phyloP scores from a whole-genome alignment of 2,797 vertebrate species.

The Sylvilagus floridanus region DNA sequence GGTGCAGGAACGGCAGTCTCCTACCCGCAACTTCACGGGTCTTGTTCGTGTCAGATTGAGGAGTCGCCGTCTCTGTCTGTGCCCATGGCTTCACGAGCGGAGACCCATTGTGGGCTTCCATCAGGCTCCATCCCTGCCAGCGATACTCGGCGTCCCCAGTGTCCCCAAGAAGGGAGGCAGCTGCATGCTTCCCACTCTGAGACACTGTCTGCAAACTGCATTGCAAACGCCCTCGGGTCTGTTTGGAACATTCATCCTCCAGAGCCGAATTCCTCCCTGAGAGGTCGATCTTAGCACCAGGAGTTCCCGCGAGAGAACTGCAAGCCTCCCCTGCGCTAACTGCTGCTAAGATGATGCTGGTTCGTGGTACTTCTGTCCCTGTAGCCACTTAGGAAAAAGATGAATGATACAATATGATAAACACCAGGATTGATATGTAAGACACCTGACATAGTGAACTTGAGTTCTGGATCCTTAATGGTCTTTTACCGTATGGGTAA shows the following conservation, averaged over 20 bases:
- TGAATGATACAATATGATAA: neutral
- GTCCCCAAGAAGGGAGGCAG: neutral
- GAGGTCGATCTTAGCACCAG: neutral
- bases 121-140: fast-evolving
- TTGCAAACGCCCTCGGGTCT: fast-evolving
- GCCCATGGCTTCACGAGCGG: neutral
- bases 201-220: neutral
- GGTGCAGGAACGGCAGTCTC: fast-evolving
- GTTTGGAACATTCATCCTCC: fast-evolving
- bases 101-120: no score
- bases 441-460: neutral
- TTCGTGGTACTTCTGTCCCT: neutral
- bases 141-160: no score
- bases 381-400: neutral
- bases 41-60: neutral
- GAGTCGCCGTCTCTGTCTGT: neutral
- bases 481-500: neutral
- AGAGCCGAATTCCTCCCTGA: no score
- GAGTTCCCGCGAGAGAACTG: neutral
- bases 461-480: neutral
- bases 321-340: neutral
- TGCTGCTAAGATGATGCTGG: neutral
- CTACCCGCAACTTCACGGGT: neutral
- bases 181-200: neutral
- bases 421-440: neutral